phyloP scores from a whole-genome alignment of 2,113 vertebrate genomes.

The Sturnus vulgaris region DNA sequence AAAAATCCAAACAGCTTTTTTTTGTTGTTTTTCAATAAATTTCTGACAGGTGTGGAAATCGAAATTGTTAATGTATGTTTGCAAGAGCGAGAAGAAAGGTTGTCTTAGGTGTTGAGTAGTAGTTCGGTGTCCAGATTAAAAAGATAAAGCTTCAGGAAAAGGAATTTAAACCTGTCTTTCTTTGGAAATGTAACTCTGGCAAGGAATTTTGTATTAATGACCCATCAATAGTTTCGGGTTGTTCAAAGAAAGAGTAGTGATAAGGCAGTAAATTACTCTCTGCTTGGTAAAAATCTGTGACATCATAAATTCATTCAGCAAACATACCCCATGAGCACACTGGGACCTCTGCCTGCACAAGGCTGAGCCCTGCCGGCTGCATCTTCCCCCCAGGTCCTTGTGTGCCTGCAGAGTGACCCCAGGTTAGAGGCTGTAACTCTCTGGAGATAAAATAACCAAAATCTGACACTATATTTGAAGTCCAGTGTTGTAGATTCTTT shows the following conservation, averaged over 20 bases:
- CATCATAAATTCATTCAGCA: neutral
- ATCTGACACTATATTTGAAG: neutral
- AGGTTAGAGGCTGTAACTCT: neutral
- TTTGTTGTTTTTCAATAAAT: neutral
- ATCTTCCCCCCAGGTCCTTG: accelerated
- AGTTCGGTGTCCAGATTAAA: neutral
- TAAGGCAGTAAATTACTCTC: neutral
- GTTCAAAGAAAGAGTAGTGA: neutral
- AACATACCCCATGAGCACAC: neutral
- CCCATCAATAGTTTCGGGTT: neutral
- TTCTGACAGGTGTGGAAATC: neutral
- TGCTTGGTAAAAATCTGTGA: neutral
- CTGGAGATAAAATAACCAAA: neutral
- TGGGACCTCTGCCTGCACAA: neutral
- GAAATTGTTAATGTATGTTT: neutral
- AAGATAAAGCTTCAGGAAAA: neutral
- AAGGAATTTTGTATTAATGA: neutral
- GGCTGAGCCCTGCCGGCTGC: neutral
- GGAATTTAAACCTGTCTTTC: neutral
- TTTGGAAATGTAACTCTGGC: neutral
- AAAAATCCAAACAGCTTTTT: neutral
- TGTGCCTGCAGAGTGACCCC: accelerated
- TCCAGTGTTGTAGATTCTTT: neutral
- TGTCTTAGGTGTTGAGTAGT: neutral
- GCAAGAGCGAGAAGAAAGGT: neutral